Evolutionary conservation across 2,888 invertebrate species (phyloP), one percentile per base, ranked within the genome.

Genomic region (Stegophylla sp.): DNA sequence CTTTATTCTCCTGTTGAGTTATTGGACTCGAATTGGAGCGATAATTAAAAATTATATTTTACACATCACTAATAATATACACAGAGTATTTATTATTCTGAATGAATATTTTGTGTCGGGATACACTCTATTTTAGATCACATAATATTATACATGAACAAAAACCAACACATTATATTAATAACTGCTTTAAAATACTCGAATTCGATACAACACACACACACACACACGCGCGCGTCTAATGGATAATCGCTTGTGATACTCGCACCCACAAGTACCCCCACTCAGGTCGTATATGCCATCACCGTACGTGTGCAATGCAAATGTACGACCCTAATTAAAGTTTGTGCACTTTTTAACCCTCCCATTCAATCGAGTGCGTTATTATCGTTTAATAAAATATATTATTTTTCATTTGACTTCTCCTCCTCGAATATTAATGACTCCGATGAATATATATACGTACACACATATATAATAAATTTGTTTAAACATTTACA

Each of bases 281-380:
- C 34, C 79, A 61, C 79, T 79, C 45, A 4, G 59, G 34, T 53
- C 23, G 56, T 71, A 51, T 71, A 53, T 53, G 20, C 20, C 26
- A n/a, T n/a, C n/a, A n/a, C n/a, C n/a, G 45, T 63, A 51, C 20
- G 41, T n/a, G 53, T 34, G 34, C 77, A 34, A 28, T 59, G 53
- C 79, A 61, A 79, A 71, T 48, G 79, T 79, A 51, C 61, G 51
- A 69, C 77, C 67, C 48, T 71, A 71, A 69, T 79, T 79, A 61
- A 79, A 51, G 71, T 59, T 48, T 51, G 67, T 51, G 67, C 69
- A 34, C 61, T 71, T 79, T 79, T 69, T 34, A 67, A 79, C 79
- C 79, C 79, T 69, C 69, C 56, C 77, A 43, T 66, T 79, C 51
- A 64, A 64, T 64, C 61, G 51, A 75, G 9, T 23, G 64, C 64